Base-by-base conservation (phyloP, 2,113 vertebrate species). In the Silurus meridionalis region DNA sequence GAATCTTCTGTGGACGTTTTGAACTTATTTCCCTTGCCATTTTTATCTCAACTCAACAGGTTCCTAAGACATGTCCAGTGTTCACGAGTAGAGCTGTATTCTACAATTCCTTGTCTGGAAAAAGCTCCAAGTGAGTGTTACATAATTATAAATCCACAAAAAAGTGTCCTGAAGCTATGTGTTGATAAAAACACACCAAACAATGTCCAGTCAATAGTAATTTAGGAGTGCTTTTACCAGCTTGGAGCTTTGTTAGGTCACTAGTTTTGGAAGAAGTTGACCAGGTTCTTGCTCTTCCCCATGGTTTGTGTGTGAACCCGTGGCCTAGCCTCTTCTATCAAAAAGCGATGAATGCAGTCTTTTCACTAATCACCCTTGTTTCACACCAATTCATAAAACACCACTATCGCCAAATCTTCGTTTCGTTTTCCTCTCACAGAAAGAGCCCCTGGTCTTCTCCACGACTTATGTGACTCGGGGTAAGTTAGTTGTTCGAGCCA, bases 401-500 rank as follows among this genome's bases (percentile, higher is more conserved):
- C 28, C 6, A 46, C 21, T 6, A 63, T 25, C 37, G 6, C 8
- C 23, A 64, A 15, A 57, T 66, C 60, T 55, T 55, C 11, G 21
- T n/a, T 67, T 66, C 5, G 6, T 52, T 57, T 46, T 37, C 37
- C 37, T 37, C 37, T 37, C 37, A 37, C 37, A 37, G 37, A 37
- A 37, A 37, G 37, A 37, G 37, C 37, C 37, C 1, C 37, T 53
- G 3, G 8, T 55, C 57, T 6, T 23, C 25, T 80, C 25, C 2
- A 61, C 55, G 0, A 14, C 75, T 67, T 28, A 23, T 61, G 50
- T 11, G 74, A 14, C 46, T 85, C 46, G n/a, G 13, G 7, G 15
- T 2, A 46, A 60, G 78, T 61, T 80, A 78, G 52, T 64, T 63
- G 37, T 82, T 86, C 8, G n/a, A 82, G 69, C 25, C 69, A 5